Conservation (phyloP, 1,140 invertebrate genomes). For the Drosophila bipectinata region DNA sequence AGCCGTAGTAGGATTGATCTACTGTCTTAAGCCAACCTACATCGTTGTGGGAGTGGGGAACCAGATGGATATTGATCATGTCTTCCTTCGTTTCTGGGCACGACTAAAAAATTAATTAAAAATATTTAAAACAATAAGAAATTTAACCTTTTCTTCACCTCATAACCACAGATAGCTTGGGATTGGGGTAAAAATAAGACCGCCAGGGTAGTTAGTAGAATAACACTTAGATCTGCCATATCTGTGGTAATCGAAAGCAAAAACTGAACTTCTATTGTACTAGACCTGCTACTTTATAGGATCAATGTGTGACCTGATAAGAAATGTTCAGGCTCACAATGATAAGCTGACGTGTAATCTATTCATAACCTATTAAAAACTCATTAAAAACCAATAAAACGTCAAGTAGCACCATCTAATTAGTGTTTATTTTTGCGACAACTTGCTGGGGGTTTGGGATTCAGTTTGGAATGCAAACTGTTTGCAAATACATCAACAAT, state of each 20-base stretch:
- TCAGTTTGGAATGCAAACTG: neutral
- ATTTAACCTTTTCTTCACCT: conserved; percentile 15
- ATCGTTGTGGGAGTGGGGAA: conserved; percentile 94
- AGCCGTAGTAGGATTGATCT: conserved; percentile 95
- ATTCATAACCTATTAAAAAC: neutral
- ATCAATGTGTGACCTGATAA: conserved; percentile 3
- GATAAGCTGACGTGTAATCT: conserved; percentile 15
- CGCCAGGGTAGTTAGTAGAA: conserved; percentile 22
- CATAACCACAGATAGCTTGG: conserved; percentile 55
- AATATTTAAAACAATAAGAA: neutral
- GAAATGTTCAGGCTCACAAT: conserved; percentile 4
- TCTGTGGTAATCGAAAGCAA: neutral
- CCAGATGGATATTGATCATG: conserved; percentile 92
- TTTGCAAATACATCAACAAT: too few species aligned
- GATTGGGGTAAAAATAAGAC: conserved; percentile 15
- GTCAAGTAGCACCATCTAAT: neutral
- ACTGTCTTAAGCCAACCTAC: conserved; percentile 97
- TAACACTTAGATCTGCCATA: conserved; percentile 13
- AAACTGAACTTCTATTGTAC: conserved; percentile 11
- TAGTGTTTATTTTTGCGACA: neutral
- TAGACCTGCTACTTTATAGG: conserved; percentile 31
- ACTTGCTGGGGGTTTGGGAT: neutral
- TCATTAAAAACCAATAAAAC: neutral
- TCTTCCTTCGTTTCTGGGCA: conserved; percentile 85
- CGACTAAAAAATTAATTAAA: conserved; percentile 84